A percentile compares a stretch with the other conserved stretches of the same genome.
Conservation (phyloP, 2,888 invertebrate genomes). For the Melinaea marsaeus region DNA sequence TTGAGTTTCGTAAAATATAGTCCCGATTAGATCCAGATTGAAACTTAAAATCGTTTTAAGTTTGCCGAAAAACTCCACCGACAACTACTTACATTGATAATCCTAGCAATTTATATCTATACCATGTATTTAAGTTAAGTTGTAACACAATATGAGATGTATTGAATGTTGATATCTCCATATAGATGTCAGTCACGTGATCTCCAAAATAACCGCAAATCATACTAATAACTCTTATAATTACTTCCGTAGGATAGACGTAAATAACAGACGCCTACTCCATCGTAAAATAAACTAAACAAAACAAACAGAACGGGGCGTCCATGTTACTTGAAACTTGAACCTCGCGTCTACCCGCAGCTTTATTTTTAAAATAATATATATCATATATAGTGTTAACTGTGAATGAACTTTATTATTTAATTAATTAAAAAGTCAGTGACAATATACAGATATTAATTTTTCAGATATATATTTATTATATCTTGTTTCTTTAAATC, state of each 20-base stretch:
- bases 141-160: no score
- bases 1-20: conserved; percentile 23
- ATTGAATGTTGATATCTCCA: no score
- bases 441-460: no score
- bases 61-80: neutral
- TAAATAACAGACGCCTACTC: conserved; percentile 25
- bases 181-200: neutral
- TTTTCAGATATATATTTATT: no score
- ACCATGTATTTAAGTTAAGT: no score
- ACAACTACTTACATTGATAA: neutral
- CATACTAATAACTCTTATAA: conserved; percentile 29
- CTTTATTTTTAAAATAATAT: neutral
- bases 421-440: no score
- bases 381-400: no score
- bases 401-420: no score
- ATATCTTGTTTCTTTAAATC: neutral
- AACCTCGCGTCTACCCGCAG: neutral
- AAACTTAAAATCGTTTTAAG: conserved; percentile 9
- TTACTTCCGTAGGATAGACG: conserved; percentile 29
- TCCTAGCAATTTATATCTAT: neutral
- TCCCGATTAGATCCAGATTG: conserved; percentile 20
- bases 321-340: conserved; percentile 8
- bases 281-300: conserved; percentile 23
- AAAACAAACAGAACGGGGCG: conserved; percentile 12
- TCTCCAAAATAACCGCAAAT: conserved; percentile 24